phyloP scores from a whole-genome alignment of 2,888 invertebrate species.

The Serripes groenlandicus region DNA sequence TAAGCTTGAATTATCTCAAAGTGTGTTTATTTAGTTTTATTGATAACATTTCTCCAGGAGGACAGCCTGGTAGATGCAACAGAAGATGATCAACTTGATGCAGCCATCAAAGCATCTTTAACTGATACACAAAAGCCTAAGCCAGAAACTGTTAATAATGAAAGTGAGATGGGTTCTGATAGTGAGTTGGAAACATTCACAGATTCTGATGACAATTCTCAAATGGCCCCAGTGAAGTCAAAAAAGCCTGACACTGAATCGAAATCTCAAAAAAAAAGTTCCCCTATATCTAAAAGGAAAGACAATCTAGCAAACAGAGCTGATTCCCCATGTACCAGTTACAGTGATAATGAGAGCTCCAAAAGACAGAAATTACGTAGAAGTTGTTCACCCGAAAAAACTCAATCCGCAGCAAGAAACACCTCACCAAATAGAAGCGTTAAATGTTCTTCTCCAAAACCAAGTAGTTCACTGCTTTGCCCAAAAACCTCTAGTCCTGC shows the following conservation, averaged over 20 bases:
- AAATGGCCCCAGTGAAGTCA: conserved; percentile 57
- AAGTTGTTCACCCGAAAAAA: conserved; percentile 35
- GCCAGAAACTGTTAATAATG: conserved; percentile 24
- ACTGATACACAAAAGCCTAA: conserved; percentile 55
- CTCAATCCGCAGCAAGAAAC: conserved; percentile 15
- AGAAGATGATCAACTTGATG: conserved; percentile 87
- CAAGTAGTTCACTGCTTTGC: background rate
- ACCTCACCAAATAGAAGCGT: conserved; percentile 21
- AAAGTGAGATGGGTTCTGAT: conserved; percentile 70
- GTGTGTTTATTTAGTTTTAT: too few relatives aligned
- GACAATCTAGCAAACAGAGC: conserved; percentile 11
- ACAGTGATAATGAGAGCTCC: conserved; percentile 23
- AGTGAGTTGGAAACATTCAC: conserved; percentile 86
- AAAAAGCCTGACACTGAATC: conserved; percentile 18
- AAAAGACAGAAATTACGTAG: conserved; percentile 17
- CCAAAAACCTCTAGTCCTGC: background rate
- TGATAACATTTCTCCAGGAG: background rate
- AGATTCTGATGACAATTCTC: conserved; percentile 81
- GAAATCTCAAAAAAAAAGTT: conserved; percentile 41
- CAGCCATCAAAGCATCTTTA: conserved; percentile 87
- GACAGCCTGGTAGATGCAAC: conserved; percentile 83
- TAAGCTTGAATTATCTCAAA: too few relatives aligned
- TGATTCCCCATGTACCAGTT: conserved; percentile 40
- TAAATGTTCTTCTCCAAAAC: conserved; percentile 9
- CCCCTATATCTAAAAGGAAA: conserved; percentile 20